These are phyloP conservation scores for Engraulis encrasicolus DNA, from an alignment of 2,113 vertebrate species.

Conservation along the genomic window DNA sequence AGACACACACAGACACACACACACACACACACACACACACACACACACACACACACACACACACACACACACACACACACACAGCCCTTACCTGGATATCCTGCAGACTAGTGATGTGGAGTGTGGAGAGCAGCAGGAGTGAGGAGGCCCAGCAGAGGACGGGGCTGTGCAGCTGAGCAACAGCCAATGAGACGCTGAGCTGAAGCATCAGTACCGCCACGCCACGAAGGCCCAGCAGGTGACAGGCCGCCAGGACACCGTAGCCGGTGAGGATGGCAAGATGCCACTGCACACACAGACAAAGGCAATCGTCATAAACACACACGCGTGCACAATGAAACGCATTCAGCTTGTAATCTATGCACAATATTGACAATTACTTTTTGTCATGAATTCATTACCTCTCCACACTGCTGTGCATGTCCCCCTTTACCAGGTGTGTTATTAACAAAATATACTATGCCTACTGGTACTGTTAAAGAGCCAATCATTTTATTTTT, in stretches of 20 bases:
- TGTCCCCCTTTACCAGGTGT: too few relatives aligned
- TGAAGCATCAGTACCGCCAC: slow-evolving; percentile 82
- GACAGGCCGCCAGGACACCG: slow-evolving; percentile 83
- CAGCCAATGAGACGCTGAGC: slow-evolving; percentile 79
- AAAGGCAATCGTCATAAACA: slow-evolving; percentile 12
- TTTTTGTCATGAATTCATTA: too few relatives aligned
- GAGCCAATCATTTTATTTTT: too few relatives aligned
- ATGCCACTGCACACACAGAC: slow-evolving; percentile 74
- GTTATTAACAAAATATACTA: too few relatives aligned
- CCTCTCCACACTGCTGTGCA: too few relatives aligned
- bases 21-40: too few relatives aligned
- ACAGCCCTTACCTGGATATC: slow-evolving; percentile 81
- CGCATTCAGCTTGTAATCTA: too few relatives aligned
- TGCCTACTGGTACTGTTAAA: too few relatives aligned
- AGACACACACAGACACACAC: background rate
- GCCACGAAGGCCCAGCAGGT: slow-evolving; percentile 83
- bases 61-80: background rate
- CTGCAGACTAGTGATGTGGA: slow-evolving; percentile 82
- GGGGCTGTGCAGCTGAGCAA: slow-evolving; percentile 82
- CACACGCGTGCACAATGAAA: background rate
- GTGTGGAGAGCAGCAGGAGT: slow-evolving; percentile 82
- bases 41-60: background rate
- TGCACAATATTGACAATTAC: too few relatives aligned
- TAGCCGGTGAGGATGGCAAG: slow-evolving; percentile 80
- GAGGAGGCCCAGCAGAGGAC: slow-evolving; percentile 83